These are phyloP conservation scores for Megastigmus dorsalis DNA, from an alignment of 2,888 invertebrate species.

Conservation along the genomic window DNA sequence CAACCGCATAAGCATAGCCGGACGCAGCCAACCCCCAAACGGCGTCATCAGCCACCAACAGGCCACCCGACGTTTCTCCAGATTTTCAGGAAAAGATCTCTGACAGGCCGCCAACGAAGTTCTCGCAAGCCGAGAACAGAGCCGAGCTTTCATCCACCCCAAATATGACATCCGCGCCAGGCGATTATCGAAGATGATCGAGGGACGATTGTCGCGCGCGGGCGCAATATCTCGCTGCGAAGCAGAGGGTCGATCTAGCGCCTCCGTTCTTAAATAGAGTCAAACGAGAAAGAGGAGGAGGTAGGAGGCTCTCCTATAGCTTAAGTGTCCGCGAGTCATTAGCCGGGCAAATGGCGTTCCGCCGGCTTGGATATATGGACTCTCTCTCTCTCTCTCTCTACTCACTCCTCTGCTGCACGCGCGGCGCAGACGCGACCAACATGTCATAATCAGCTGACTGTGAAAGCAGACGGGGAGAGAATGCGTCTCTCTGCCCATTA, in stretches of 20 bases:
- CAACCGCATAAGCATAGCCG: no score
- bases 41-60: no score
- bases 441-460: conserved; percentile 74
- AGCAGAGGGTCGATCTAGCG: no score
- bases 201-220: conserved; percentile 40
- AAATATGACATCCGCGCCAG: no score
- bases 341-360: conserved; percentile 72
- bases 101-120: conserved; percentile 16
- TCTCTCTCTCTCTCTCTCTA: no score
- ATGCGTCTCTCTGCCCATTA: conserved; percentile 72
- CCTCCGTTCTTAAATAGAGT: conserved; percentile 1
- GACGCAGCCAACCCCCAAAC: no score
- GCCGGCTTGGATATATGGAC: conserved; percentile 66
- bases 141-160: no score
- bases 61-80: no score
- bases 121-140: background rate
- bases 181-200: conserved; percentile 15
- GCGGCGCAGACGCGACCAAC: conserved; percentile 70
- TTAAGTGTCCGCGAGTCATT: conserved; percentile 72
- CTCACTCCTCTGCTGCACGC: no score
- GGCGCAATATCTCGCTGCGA: conserved; percentile 40
- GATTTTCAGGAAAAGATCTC: conserved; percentile 34
- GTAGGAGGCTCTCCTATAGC: no score
- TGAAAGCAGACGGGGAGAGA: conserved; percentile 66
- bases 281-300: background rate